These are phyloP conservation scores for Drosophila subquinaria DNA, from an alignment of 2,888 invertebrate genomes.

Conservation along the genomic window DNA sequence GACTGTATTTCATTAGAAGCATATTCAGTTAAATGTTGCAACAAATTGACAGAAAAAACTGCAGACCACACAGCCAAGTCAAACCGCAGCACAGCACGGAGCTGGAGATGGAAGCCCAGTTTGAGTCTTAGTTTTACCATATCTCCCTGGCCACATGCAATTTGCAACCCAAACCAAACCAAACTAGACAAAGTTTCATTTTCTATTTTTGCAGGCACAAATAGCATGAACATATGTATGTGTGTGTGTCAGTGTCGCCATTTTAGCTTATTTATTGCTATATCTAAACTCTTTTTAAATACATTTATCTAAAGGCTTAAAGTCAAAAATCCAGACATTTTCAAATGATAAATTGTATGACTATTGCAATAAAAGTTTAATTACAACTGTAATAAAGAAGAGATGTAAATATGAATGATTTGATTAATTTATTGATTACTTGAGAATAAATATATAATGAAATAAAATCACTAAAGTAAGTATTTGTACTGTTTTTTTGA, in stretches of 20 bases:
- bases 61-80: conserved; percentile 30
- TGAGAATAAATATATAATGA: too few relatives aligned
- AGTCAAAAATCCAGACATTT: too few relatives aligned
- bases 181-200: conserved; percentile 49
- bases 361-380: too few relatives aligned
- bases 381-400: too few relatives aligned
- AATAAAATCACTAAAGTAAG: too few relatives aligned
- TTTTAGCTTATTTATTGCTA: not conserved
- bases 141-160: conserved; percentile 52
- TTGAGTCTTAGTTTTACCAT: conserved; percentile 24
- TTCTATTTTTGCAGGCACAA: conserved; percentile 27
- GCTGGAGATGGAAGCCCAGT: conserved; percentile 7
- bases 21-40: conserved; percentile 58
- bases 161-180: conserved; percentile 48
- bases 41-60: conserved; percentile 48
- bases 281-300: not conserved
- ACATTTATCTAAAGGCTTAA: too few relatives aligned
- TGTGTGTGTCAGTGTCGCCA: not conserved
- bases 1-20: conserved; percentile 59
- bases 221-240: conserved; percentile 10
- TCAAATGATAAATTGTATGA: too few relatives aligned
- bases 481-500: too few relatives aligned
- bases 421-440: too few relatives aligned
- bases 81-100: conserved; percentile 7
- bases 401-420: too few relatives aligned